Evolutionary conservation across 2,888 invertebrate species (phyloP), one percentile per base, ranked within the genome.

Genomic region (Adela reaumurella): DNA sequence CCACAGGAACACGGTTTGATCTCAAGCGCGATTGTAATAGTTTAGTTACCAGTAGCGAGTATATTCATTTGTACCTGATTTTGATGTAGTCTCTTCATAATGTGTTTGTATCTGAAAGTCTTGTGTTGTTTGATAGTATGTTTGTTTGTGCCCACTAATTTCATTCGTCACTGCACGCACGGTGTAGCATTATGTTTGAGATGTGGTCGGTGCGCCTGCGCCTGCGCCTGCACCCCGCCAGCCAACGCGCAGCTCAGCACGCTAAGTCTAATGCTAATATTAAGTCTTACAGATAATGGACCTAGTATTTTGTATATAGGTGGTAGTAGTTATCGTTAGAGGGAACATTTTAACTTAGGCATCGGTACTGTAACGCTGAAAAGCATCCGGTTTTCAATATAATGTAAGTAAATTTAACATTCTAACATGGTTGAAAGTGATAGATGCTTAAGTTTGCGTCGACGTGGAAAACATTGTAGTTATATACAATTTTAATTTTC

Each of bases 1-100:
- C 24, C 4, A 24, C 24, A 35, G 35, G 35, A 14, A 35, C 3
- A 14, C 14, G n/a, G 35, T 14, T 35, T 35, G 35, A 35, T 35
- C 35, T 35, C 35, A 35, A 35, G 35, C n/a, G 4, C n/a, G 35
- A 35, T 35, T 35, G 8, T 14, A 35, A 35, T 35, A 35, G 6
- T 35, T 35, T 35, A 35, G 35, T 35, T 8, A 35, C n/a, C 11
- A 8, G n/a, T 35, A 35, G 8, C 8, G 73, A 67, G 74, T 74
- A 68, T 72, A 74, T 73, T 61, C 62, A 71, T 76, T 77, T 74
- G 77, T 77, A 77, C 77, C 77, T 77, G 77, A 77, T 76, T 76
- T 76, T 68, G 62, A 63, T 62, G 61, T 56, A 56, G 28, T 48
- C 43, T 52, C 62, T 61, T 61, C 58, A 58, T 58, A 59, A 61